A percentile compares a stretch with the other conserved stretches of the same genome.
Evolutionary conservation across 2,113 vertebrate species (phyloP).

Genomic region (Hassar affinis): DNA sequence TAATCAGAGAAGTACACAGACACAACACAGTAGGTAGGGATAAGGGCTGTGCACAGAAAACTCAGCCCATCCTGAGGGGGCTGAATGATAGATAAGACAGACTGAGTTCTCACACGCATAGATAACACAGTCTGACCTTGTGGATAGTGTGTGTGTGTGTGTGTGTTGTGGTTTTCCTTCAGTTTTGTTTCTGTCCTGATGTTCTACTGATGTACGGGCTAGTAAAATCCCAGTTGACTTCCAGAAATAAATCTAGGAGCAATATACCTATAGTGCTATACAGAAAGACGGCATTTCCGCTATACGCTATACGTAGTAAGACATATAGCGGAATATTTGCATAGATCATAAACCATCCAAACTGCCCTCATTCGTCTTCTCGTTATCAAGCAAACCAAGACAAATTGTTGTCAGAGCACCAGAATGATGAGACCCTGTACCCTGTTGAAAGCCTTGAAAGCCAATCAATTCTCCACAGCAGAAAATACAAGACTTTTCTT

Average conservation of each 20-base stretch:
- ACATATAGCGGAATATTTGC: slow-evolving; percentile 3
- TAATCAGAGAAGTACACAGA: slow-evolving; percentile 69
- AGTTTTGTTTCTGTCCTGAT: slow-evolving; percentile 5
- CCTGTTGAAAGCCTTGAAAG: not conserved
- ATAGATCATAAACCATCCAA: slow-evolving; percentile 19
- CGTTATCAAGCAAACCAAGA: slow-evolving; percentile 4
- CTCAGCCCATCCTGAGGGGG: slow-evolving; percentile 37
- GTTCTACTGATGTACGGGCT: slow-evolving; percentile 2
- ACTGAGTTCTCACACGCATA: slow-evolving; percentile 39
- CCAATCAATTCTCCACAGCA: slow-evolving; percentile 26
- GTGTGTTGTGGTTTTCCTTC: not conserved
- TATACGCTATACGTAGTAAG: not conserved
- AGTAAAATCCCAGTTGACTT: slow-evolving; percentile 1
- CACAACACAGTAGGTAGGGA: slow-evolving; percentile 63
- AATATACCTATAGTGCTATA: not conserved
- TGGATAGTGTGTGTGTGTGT: slow-evolving; percentile 5
- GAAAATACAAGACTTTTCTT: slow-evolving; percentile 30
- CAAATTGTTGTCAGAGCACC: slow-evolving; percentile 26
- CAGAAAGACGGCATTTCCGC: not conserved
- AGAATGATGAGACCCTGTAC: slow-evolving; percentile 33
- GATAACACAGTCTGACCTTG: slow-evolving; percentile 28
- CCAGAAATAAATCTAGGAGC: slow-evolving; percentile 2
- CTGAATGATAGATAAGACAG: slow-evolving; percentile 44
- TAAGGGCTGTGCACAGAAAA: slow-evolving; percentile 38
- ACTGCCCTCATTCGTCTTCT: not conserved